Percentiles rank a stretch among this genome's conserved stretches.
Evolutionary conservation across 2,113 vertebrate genomes (phyloP).

Genomic region (Amblyopsis rosae): DNA sequence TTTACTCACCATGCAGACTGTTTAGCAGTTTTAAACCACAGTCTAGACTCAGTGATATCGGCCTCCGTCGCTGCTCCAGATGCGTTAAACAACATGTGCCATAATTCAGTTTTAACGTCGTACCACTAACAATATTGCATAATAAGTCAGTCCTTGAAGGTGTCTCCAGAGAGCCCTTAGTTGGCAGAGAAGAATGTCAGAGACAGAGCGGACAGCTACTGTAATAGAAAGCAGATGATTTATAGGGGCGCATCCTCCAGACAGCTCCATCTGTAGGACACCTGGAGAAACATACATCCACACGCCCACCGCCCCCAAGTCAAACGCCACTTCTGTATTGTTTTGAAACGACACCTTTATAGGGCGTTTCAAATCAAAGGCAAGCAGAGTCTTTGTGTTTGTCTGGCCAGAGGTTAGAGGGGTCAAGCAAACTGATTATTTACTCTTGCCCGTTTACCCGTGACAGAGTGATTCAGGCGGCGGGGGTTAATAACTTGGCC

Average conservation of each 20-base stretch:
- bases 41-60: conserved; percentile 6
- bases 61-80: conserved; percentile 16
- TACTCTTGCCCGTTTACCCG: conserved; percentile 61
- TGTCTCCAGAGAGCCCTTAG: conserved; percentile 39
- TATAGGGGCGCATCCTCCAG: conserved; percentile 32
- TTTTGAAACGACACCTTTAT: conserved; percentile 30
- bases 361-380: not conserved
- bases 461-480: conserved; percentile 59
- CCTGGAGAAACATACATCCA: conserved; percentile 6
- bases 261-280: conserved; percentile 20
- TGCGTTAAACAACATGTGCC: conserved; percentile 32
- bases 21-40: conserved; percentile 13
- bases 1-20: not conserved
- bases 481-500: conserved; percentile 70
- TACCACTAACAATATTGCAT: conserved; percentile 32
- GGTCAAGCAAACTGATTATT: conserved; percentile 61
- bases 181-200: conserved; percentile 30
- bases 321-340: conserved; percentile 15
- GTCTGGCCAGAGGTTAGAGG: conserved; percentile 48
- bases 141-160: conserved; percentile 42
- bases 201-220: conserved; percentile 27
- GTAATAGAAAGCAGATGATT: conserved; percentile 50
- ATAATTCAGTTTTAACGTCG: conserved; percentile 40
- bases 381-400: not conserved
- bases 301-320: not conserved